phyloP scores from a whole-genome alignment of 2,113 vertebrate species.

The Pomatorhinus ruficollis region DNA sequence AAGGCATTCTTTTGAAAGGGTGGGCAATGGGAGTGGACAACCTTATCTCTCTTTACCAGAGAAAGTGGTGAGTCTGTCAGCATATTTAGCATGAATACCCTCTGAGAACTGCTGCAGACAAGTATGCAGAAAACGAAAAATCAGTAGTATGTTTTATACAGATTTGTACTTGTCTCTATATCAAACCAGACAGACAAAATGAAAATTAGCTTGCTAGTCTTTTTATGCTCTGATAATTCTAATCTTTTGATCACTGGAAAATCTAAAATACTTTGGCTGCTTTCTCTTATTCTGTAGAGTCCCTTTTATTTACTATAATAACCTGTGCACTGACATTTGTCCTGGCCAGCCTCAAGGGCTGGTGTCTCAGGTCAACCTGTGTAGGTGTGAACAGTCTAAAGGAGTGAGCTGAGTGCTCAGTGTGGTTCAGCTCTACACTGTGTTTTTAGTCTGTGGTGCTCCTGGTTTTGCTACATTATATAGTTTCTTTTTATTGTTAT shows the following conservation, averaged over 20 bases:
- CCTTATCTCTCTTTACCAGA: not conserved
- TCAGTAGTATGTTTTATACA: not conserved
- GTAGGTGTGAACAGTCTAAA: not conserved
- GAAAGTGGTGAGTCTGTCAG: not conserved
- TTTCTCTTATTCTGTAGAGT: not conserved
- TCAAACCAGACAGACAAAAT: not conserved
- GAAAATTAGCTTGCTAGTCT: not conserved
- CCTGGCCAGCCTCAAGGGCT: accelerated
- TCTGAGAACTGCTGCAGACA: not conserved
- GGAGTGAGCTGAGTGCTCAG: not conserved
- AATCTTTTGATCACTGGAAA: not conserved
- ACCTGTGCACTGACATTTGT: not conserved
- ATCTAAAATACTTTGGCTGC: not conserved
- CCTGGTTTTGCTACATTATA: not conserved
- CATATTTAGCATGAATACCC: not conserved
- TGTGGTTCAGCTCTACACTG: not conserved
- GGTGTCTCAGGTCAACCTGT: not conserved
- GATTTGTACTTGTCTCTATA: not conserved
- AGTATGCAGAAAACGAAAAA: not conserved
- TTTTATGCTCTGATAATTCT: not conserved
- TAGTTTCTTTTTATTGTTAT: not conserved
- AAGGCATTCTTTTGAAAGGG: not conserved
- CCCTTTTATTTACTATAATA: not conserved
- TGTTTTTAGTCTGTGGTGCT: not conserved
- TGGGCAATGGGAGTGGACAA: not conserved